A percentile compares a stretch with the other conserved stretches of the same genome.
Conservation (phyloP, 2,888 invertebrate species). For the Diplazon laetatorius region DNA sequence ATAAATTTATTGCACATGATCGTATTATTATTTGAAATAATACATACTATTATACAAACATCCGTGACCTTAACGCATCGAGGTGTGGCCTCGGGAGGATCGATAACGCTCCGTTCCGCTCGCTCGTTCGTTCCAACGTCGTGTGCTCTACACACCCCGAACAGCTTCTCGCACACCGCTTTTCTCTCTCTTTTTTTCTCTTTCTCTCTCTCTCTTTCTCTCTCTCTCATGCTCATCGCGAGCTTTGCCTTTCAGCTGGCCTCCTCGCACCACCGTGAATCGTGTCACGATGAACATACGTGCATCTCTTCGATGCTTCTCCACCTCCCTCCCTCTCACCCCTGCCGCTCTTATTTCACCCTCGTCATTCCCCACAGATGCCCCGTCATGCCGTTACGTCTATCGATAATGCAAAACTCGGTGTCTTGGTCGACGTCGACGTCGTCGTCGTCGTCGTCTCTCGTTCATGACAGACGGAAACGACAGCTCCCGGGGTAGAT, state of each 20-base stretch:
- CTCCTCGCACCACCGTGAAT: background rate
- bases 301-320: background rate
- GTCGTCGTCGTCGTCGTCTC: background rate
- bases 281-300: constrained; percentile 18
- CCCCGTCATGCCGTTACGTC: background rate
- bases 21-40: constrained; percentile 3
- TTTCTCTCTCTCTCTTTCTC: constrained; percentile 22
- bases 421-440: no score
- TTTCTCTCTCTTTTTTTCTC: constrained; percentile 37
- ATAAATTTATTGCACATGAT: no score
- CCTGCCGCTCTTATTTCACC: background rate
- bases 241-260: constrained; percentile 19
- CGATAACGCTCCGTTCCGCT: constrained; percentile 71
- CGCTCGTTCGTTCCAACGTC: constrained; percentile 58
- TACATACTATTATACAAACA: constrained; percentile 31
- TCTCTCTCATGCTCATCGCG: constrained; percentile 15
- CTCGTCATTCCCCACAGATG: constrained; percentile 1
- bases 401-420: constrained; percentile 11
- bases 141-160: constrained; percentile 3
- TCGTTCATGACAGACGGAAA: background rate
- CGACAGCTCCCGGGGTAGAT: constrained; percentile 5
- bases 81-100: constrained; percentile 76
- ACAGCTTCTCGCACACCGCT: constrained; percentile 30
- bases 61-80: constrained; percentile 67
- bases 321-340: background rate